Conservation (phyloP, 2,888 invertebrate genomes). For the Stenichneumon culpator region DNA sequence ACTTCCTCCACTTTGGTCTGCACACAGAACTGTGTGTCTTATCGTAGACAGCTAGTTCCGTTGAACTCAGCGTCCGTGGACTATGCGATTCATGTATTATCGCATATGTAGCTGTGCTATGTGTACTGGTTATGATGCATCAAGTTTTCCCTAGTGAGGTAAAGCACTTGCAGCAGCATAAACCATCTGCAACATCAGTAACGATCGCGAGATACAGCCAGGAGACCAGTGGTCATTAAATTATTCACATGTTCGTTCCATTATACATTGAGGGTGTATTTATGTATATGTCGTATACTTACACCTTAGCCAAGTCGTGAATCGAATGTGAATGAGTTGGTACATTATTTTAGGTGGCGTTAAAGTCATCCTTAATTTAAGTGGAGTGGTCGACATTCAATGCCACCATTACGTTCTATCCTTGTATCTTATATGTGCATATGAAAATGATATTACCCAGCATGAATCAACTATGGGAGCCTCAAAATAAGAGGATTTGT, state of each 20-base stretch:
- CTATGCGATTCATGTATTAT: slow-evolving; percentile 45
- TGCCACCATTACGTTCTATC: not conserved
- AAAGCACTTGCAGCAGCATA: slow-evolving; percentile 18
- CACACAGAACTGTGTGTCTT: slow-evolving; percentile 51
- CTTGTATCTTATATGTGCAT: not conserved
- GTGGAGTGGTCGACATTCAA: not conserved
- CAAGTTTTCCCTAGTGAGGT: slow-evolving; percentile 42
- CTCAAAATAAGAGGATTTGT: too few relatives aligned
- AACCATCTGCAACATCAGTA: slow-evolving; percentile 36
- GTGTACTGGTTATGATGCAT: slow-evolving; percentile 29
- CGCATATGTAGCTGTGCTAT: slow-evolving; percentile 29
- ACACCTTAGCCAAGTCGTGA: not conserved
- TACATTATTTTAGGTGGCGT: not conserved
- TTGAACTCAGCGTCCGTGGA: slow-evolving; percentile 20
- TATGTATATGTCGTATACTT: not conserved
- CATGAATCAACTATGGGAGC: not conserved
- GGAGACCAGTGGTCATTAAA: slow-evolving; percentile 22
- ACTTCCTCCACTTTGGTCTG: slow-evolving; percentile 19
- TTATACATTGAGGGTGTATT: not conserved
- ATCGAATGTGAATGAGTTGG: not conserved
- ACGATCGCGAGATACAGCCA: slow-evolving; percentile 29
- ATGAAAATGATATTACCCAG: not conserved
- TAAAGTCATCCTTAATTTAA: not conserved
- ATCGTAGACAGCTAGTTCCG: slow-evolving; percentile 54
- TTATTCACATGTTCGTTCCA: slow-evolving; percentile 36